Conservation (phyloP, 2,797 vertebrate genomes). For the Neosalanx taihuensis region DNA sequence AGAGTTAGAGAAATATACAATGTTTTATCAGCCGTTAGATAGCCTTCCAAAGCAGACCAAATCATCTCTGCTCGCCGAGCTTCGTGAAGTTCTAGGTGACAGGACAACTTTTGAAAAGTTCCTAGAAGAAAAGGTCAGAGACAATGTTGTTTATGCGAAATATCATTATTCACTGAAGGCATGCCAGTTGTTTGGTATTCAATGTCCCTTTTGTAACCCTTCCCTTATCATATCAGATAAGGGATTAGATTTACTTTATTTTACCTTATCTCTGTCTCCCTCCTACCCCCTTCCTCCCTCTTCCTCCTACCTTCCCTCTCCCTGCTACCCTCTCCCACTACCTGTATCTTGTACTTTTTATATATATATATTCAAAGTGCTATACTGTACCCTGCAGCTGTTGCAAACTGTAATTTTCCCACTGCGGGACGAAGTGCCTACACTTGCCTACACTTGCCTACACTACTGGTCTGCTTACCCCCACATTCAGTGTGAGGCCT, state of each 20-base stretch:
- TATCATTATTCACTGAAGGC: too few species aligned
- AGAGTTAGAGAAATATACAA: neutral
- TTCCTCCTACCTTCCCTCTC: neutral
- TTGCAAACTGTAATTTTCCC: too few species aligned
- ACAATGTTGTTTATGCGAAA: neutral
- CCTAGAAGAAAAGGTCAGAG: constrained; percentile 67
- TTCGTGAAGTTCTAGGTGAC: constrained; percentile 57
- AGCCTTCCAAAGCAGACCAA: neutral
- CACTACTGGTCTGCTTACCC: constrained; percentile 54
- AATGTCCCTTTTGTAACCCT: too few species aligned
- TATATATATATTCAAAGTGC: too few species aligned
- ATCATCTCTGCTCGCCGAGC: constrained; percentile 44
- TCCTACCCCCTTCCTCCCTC: neutral
- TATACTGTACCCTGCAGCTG: too few species aligned
- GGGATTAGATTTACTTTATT: too few species aligned
- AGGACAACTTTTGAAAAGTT: constrained; percentile 61
- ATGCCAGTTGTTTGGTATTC: too few species aligned
- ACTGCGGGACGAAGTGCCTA: too few species aligned
- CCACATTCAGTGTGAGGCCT: constrained; percentile 33
- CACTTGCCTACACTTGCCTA: too few species aligned
- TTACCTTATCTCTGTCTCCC: neutral
- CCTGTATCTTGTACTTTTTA: too few species aligned
- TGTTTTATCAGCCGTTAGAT: neutral
- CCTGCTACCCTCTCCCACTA: constrained; percentile 45
- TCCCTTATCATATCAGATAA: too few species aligned